phyloP scores from a whole-genome alignment of 2,797 vertebrate genomes.

The Heteromormyrus szaboi region DNA sequence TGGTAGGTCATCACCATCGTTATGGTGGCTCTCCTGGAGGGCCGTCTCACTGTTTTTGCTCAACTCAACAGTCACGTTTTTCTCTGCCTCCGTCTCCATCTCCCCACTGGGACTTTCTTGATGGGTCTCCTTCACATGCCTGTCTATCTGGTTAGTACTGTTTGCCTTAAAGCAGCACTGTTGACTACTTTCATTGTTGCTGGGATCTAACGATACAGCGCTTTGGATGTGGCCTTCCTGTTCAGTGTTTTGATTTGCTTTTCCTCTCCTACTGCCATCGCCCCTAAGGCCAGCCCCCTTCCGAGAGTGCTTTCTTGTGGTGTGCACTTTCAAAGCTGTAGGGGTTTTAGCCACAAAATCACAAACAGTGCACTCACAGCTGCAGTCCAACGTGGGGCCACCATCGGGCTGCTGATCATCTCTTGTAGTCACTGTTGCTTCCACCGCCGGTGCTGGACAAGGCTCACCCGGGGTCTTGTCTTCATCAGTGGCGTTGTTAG shows the following conservation, averaged over 20 bases:
- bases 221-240: slow-evolving; percentile 12
- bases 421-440: neutral
- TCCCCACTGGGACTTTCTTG: slow-evolving; percentile 23
- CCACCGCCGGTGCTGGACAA: neutral
- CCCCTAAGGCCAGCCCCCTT: slow-evolving; percentile 22
- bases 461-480: slow-evolving; percentile 17
- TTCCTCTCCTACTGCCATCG: neutral
- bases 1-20: neutral
- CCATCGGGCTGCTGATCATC: neutral
- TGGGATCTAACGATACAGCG: slow-evolving; percentile 34
- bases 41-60: neutral
- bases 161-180: slow-evolving; percentile 36
- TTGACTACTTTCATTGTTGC: slow-evolving; percentile 32
- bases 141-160: slow-evolving; percentile 19
- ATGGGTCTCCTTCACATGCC: slow-evolving; percentile 21
- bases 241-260: neutral
- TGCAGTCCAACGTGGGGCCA: slow-evolving; percentile 26
- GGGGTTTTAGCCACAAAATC: slow-evolving; percentile 58
- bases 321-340: slow-evolving; percentile 65
- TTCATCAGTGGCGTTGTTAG: slow-evolving; percentile 19
- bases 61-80: slow-evolving; percentile 24
- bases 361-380: slow-evolving; percentile 47
- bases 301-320: slow-evolving; percentile 53
- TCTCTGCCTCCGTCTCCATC: slow-evolving; percentile 39
- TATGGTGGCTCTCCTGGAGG: neutral